Evolutionary conservation across 2,113 vertebrate species (phyloP).

Genomic region (Spilogale gracilis): DNA sequence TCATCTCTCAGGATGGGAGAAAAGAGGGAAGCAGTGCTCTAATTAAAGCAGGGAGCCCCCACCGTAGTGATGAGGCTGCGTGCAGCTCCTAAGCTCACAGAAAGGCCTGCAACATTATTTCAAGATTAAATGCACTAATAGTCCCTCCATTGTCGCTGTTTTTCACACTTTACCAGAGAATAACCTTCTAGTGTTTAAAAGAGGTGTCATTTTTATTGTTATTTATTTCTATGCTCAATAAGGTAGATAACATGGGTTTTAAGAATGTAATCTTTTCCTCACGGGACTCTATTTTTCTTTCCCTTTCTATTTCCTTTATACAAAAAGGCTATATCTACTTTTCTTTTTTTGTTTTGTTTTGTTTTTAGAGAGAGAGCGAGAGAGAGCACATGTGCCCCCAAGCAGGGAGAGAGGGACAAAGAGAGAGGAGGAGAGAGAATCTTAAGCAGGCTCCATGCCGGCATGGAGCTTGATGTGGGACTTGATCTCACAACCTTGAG

Average conservation of each 20-base stretch:
- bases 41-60: neutral
- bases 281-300: neutral
- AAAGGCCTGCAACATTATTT: neutral
- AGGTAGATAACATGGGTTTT: neutral
- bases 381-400: neutral
- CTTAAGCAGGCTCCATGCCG: too few relatives aligned
- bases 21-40: neutral
- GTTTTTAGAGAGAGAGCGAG: neutral
- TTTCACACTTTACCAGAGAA: neutral
- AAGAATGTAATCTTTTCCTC: neutral
- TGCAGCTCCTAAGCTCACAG: neutral
- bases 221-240: constrained; percentile 50
- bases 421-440: too few relatives aligned
- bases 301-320: neutral
- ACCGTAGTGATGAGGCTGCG: neutral
- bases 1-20: neutral
- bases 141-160: neutral
- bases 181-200: neutral
- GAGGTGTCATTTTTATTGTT: neutral
- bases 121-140: neutral
- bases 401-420: too few relatives aligned
- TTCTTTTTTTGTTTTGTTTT: neutral
- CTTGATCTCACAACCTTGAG: neutral
- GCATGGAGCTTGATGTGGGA: neutral
- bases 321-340: neutral